Base-by-base conservation (phyloP, 2,888 invertebrate species). In the Pyralis farinalis region DNA sequence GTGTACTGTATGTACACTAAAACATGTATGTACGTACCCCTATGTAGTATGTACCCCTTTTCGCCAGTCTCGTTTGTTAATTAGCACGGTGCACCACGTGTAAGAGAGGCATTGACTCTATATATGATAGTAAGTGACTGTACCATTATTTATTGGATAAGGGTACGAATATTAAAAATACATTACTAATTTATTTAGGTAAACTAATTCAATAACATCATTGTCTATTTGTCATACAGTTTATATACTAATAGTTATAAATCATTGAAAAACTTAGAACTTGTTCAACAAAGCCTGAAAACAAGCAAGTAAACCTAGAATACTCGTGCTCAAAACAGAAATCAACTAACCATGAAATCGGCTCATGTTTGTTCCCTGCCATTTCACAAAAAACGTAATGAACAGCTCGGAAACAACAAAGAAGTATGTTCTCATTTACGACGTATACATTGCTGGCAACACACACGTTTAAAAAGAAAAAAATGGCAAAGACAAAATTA, bases 331-430 rank as follows among this genome's bases (percentile, higher is more conserved):
- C 50, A 63, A 66, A 64, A 71, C 68, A 71, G 65, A 66, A 69
- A 62, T 65, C 75, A 83, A 85, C 84, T 75, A 82, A 86, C 86
- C 86, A 84, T 86, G 83, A 84, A 86, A 86, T 81, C 71, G 72
- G 67, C 66, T 83, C 81, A 81, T 86, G 76, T 79, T 75, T 67
- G 64, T 73, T 78, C 54, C 62, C 67, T 72, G 71, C 77, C 83
- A 82, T 85, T 80, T 80, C 81, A 75, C 81, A 77, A 73, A 76
- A 74, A 69, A 63, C 63, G 53, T 49, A 58, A 70, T 67, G 70
- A 72, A 65, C 60, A 65, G 57, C 72, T 66, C 71, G 66, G 58
- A 60, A 61, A 61, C 56, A 55, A 74, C 76, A 77, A 71, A 73
- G 70, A 70, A 46, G 55, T 54, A 65, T 60, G 58, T 68, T 65